Evolutionary conservation across 2,797 vertebrate species (phyloP).

Genomic region (Siniperca undulata): DNA sequence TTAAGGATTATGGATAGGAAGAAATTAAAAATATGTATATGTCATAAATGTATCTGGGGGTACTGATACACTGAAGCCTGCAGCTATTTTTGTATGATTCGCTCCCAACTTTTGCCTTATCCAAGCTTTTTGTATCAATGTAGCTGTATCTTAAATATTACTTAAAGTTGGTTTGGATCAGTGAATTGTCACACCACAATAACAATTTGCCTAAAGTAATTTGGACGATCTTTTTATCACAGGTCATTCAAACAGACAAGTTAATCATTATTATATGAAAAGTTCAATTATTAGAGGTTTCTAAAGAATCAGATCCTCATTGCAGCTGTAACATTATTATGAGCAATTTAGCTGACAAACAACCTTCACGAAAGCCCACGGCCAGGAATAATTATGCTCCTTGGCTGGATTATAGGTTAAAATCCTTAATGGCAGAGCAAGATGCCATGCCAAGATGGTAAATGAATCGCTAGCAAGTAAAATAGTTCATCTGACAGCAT

Average conservation of each 20-base stretch:
- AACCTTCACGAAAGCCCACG: neutral
- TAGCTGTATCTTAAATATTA: neutral
- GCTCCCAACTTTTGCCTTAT: neutral
- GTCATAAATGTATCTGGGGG: neutral
- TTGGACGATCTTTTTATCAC: conserved; percentile 1
- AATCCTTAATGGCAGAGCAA: conserved; percentile 21
- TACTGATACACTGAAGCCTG: neutral
- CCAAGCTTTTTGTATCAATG: neutral
- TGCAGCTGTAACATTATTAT: conserved; percentile 28
- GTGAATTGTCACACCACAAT: neutral
- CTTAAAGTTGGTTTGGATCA: neutral
- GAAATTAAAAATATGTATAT: neutral
- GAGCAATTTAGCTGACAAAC: conserved; percentile 42
- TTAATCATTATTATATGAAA: conserved; percentile 1
- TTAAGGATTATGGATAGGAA: neutral
- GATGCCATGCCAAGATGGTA: conserved; percentile 17
- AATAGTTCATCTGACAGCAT: conserved; percentile 12
- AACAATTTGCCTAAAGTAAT: neutral
- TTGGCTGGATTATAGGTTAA: conserved; percentile 28
- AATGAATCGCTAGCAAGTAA: neutral
- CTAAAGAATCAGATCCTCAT: conserved; percentile 5
- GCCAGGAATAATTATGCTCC: conserved; percentile 27
- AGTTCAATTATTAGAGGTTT: conserved; percentile 6
- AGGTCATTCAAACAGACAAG: conserved; percentile 7
- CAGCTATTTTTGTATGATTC: conserved; percentile 9